phyloP scores from a whole-genome alignment of 2,797 vertebrate species.

The Ptychadena robeensis region DNA sequence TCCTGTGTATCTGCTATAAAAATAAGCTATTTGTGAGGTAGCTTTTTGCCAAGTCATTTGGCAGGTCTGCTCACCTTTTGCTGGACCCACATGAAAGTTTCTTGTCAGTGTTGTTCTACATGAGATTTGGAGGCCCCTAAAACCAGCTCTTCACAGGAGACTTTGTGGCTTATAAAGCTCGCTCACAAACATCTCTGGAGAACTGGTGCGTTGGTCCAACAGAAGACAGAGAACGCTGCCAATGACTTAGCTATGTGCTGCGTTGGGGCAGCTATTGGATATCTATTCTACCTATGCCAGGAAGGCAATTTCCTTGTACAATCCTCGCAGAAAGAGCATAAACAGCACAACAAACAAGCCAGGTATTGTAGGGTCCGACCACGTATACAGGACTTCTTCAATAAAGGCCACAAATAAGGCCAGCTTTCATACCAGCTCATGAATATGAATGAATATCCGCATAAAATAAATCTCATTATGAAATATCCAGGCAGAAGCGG shows the following conservation, averaged over 20 bases:
- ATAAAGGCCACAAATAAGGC: constrained; percentile 33
- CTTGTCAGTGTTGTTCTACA: constrained; percentile 52
- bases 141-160: constrained; percentile 26
- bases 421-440: constrained; percentile 14
- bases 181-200: constrained; percentile 40
- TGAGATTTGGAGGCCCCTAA: constrained; percentile 46
- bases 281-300: constrained; percentile 41
- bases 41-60: constrained; percentile 39
- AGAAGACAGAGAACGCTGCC: constrained; percentile 19
- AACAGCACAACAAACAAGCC: constrained; percentile 57
- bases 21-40: constrained; percentile 8
- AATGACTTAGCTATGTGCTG: constrained; percentile 31
- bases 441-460: constrained; percentile 17
- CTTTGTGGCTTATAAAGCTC: constrained; percentile 38
- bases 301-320: constrained; percentile 51
- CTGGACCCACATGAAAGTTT: constrained; percentile 53
- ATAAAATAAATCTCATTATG: constrained; percentile 15
- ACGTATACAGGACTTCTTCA: constrained; percentile 22
- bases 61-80: constrained; percentile 42
- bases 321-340: constrained; percentile 25
- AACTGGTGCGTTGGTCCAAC: constrained; percentile 31
- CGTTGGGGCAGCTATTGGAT: constrained; percentile 6
- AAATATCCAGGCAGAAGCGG: background rate
- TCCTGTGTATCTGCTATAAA: background rate
- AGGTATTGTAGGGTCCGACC: constrained; percentile 32